Base-by-base conservation (phyloP, 2,888 invertebrate genomes). In the Meiosimyza decipiens region DNA sequence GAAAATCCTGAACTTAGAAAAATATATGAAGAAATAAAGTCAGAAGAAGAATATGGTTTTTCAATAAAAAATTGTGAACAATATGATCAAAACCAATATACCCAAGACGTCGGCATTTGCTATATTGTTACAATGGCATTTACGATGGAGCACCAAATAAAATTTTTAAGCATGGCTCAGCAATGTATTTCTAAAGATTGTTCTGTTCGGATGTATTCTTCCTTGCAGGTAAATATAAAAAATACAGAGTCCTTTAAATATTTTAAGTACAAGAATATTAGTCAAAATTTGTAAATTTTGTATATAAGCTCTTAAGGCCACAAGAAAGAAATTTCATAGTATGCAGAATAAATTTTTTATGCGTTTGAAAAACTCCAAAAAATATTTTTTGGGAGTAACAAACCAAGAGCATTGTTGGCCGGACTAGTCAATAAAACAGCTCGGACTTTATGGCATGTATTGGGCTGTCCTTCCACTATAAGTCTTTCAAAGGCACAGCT, bases 1-100 rank as follows among this genome's bases (percentile, higher is more conserved):
- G 91, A 91, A 79, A 90, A 91, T 84, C 90, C 91, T 1, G 83
- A 89, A 33, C 88, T 91, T 85, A 85, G 91, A 67, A 87, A 88
- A n/a, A 87, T 90, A 54, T 86, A 83, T 72, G 83, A 84, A 63
- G 81, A 83, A 54, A 66, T 84, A 0, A 82, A 88, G 71, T 82
- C 85, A 33, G 68, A 77, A 49, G 40, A 40, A 40, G 40, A 40
- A 40, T 9, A 40, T 40, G 69, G 71, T 13, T 76, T 75, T 54
- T 67, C 18, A 22, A 59, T 72, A 13, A 75, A 71, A 59, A 71
- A 47, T 4, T 68, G 33, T 6, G 51, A 12, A 28, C 28, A 28
- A 28, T 28, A 28, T 28, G 28, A 28, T 68, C 2, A 51, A 72
- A 22, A 72, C 64, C 40, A 77, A 73, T 28, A 40, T 52, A 11